Conservation (phyloP, 2,888 invertebrate genomes). For the Pseudanteris insignis region DNA sequence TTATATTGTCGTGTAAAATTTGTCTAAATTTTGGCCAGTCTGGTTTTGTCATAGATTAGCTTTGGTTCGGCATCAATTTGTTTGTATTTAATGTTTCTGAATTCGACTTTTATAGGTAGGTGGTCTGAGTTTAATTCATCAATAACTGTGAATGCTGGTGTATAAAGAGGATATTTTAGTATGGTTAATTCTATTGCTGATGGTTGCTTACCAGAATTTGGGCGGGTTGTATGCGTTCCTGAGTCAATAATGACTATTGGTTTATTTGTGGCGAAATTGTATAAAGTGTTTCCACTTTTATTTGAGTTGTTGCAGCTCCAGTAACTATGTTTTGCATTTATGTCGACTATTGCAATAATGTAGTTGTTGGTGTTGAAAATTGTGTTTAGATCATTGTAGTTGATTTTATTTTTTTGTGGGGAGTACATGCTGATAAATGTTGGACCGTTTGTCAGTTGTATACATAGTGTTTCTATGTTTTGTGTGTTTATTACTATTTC, state of each 20-base stretch:
- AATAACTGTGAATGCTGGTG: not conserved
- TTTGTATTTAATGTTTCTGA: not conserved
- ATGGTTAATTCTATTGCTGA: not conserved
- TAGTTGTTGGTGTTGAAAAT: slow-evolving; percentile 7
- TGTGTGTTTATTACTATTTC: not conserved
- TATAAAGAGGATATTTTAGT: not conserved
- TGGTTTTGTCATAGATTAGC: not conserved
- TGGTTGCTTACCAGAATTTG: not conserved
- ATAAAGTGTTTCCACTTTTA: slow-evolving; percentile 3
- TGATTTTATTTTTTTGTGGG: slow-evolving; percentile 5
- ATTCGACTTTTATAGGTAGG: not conserved
- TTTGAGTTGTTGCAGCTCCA: not conserved
- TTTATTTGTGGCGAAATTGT: not conserved
- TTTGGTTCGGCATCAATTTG: not conserved
- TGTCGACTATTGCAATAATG: not conserved
- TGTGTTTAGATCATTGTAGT: slow-evolving; percentile 1
- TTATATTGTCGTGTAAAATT: not conserved
- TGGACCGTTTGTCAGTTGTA: slow-evolving; percentile 4
- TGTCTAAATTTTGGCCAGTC: not conserved
- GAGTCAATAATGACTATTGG: slow-evolving; percentile 4
- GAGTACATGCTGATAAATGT: slow-evolving; percentile 3
- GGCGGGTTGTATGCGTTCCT: slow-evolving; percentile 4
- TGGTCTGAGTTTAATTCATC: slow-evolving; percentile 1
- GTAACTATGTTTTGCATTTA: slow-evolving; percentile 2
- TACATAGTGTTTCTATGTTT: slow-evolving; percentile 10